These are phyloP conservation scores for Lagocephalus sceleratus DNA, from an alignment of 2,797 vertebrate species.

Conservation along the genomic window DNA sequence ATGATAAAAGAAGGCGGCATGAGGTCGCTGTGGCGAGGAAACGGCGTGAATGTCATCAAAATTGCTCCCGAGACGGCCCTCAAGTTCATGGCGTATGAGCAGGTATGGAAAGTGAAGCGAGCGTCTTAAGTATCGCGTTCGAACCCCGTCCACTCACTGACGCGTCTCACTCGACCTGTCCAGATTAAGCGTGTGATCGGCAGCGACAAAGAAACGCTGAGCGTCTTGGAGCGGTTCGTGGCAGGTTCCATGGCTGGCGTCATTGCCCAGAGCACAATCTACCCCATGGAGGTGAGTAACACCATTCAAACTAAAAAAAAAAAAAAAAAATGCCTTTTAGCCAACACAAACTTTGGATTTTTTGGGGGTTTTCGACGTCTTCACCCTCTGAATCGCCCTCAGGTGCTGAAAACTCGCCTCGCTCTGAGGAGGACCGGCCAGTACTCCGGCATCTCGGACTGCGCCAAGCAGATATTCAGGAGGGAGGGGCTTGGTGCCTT, in stretches of 20 bases:
- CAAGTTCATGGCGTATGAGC: conserved; percentile 98
- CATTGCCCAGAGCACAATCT: conserved; percentile 93
- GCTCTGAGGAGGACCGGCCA: conserved; percentile 89
- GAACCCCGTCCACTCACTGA: neutral
- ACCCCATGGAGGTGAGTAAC: conserved; percentile 96
- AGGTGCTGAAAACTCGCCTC: conserved; percentile 95
- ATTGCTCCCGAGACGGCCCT: conserved; percentile 93
- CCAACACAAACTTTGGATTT: too few species aligned
- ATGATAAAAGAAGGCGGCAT: conserved; percentile 93
- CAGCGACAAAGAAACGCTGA: conserved; percentile 82
- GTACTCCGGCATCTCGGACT: conserved; percentile 87
- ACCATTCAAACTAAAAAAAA: too few species aligned
- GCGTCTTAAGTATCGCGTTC: accelerated
- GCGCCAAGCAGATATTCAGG: conserved; percentile 86
- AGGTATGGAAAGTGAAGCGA: conserved; percentile 68
- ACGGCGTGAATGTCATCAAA: conserved; percentile 91
- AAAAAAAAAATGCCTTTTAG: too few species aligned
- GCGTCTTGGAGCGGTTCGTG: conserved; percentile 85
- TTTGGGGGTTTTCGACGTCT: neutral
- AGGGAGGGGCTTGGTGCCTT: conserved; percentile 86
- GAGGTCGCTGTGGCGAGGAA: conserved; percentile 89
- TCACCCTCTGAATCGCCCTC: neutral
- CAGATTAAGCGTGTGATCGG: conserved; percentile 91
- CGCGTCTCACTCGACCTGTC: accelerated
- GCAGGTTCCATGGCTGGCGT: conserved; percentile 91